Base-by-base conservation (phyloP, 2,888 invertebrate species). In the Eupsilia transversa region DNA sequence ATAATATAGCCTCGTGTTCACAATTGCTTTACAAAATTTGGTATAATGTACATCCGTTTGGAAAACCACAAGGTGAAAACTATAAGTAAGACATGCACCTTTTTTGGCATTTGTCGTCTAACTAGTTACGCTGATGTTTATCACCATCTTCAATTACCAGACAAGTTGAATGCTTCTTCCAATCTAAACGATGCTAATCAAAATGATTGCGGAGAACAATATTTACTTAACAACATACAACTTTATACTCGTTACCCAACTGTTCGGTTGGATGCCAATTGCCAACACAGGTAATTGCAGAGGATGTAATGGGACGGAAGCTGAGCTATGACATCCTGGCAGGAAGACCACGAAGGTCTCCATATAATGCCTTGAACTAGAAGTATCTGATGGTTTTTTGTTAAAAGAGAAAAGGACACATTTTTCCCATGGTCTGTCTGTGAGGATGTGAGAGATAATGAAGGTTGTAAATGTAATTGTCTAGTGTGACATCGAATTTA, bases 291-390 rank as follows among this genome's bases (percentile, higher is more conserved):
- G 76, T 86, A 83, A 86, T 87, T 83, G 72, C 59, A 30, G 80
- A 81, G 87, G 87, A 87, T 85, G 77, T 71, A 73, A 76, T 80
- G 68, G 83, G 77, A 86, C 86, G 87, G 88, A 87, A 80, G 66
- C 46, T 12, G 30, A 61, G 68, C 61, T 64, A 57, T 64, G 63
- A 66, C 85, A 87, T 87, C 85, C 86, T 81, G 78, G 54, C 64
- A 82, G 84, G 84, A 84, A 82, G 81, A 77, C 63, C 57, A 54
- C 57, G 86, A 79, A 87, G 81, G 87, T 83, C 67, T 56, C 3
- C 17, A 14, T 20, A 56, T 49, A 27, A 38, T 38, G 52, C 77
- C 87, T 85, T 79, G 72, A 77, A 75, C 77, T 73, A 83, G 69
- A 70, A 70, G 67, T 68, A 65, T 38, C 33, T 72, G n/a, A 74